A percentile compares a stretch with the other conserved stretches of the same genome.
These are phyloP conservation scores for Galagoides demidoff DNA, from an alignment of 2,797 vertebrate genomes.

Conservation along the genomic window DNA sequence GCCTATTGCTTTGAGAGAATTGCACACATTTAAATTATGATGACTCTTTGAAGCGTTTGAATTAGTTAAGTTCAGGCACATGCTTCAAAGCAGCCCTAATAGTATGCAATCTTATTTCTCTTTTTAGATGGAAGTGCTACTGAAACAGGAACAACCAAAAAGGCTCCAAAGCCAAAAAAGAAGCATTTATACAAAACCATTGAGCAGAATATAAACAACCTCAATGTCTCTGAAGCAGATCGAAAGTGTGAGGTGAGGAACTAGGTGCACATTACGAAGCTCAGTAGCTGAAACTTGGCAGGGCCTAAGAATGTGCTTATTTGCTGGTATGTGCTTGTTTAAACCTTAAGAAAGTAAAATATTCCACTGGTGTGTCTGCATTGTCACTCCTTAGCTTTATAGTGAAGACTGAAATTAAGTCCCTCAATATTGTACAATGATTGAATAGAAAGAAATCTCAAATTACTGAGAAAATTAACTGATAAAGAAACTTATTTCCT, in stretches of 20 bases:
- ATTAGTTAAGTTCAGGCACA: background rate
- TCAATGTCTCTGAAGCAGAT: conserved; percentile 90
- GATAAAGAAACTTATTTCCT: background rate
- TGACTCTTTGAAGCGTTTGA: background rate
- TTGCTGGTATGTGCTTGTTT: background rate
- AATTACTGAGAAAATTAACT: conserved; percentile 7
- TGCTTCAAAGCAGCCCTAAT: background rate
- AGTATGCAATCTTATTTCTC: background rate
- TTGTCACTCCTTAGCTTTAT: background rate
- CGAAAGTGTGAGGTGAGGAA: conserved; percentile 90
- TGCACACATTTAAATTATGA: background rate
- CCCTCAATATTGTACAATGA: background rate
- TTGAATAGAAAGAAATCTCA: background rate
- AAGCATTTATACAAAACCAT: conserved; percentile 91
- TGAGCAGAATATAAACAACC: conserved; percentile 94
- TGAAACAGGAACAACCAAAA: conserved; percentile 85
- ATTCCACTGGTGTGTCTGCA: background rate
- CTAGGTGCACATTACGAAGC: background rate
- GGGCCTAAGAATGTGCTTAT: background rate
- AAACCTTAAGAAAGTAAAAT: background rate
- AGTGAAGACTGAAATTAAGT: background rate
- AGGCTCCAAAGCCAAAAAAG: conserved; percentile 84
- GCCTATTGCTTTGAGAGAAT: conserved; percentile 7
- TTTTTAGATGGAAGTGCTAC: conserved; percentile 68
- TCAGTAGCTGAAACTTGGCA: background rate